Evolutionary conservation across 1,140 invertebrate genomes (phyloP), one percentile per base, ranked within the genome.

Genomic region (Drosophila kepulauana): DNA sequence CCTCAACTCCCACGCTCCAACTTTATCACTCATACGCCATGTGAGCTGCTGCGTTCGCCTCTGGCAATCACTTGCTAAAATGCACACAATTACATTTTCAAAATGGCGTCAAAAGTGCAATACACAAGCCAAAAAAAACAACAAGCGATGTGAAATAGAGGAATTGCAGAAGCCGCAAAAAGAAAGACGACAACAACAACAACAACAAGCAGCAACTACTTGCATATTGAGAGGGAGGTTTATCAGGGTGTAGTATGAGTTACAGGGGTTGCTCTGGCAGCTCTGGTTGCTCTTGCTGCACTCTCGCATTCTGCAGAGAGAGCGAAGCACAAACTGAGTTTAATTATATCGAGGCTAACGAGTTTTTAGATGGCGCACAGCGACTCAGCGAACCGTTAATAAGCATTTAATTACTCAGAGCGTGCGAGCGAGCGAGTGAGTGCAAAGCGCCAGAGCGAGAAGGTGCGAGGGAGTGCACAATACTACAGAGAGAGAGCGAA

Each of bases 351-450:
- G 77, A 71, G 68, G 85, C 82, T 87, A 88, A 86, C 84, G 79
- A 88, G 88, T 80, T 74, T 74, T 64, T 77, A 63, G 69, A 68
- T 73, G 64, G 70, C 71, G 75, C 65, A 78, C 51, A 70, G 20
- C 20, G 80, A 85, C 86, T 86, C 81, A 90, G 78, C 81, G 69
- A 86, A 88, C 86, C 85, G 85, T 89, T 89, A 89, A 89, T 89
- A 89, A 89, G 85, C 85, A 89, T 89, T 89, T 89, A 89, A 89
- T 89, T 89, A 89, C 85, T 89, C 85, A 67, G 16, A 68, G 68
- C 64, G 76, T 43, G 67, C 28, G 61, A 67, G 57, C 41, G 68
- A 46, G 58, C 16, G 65, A 58, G 56, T n/a, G 35, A 28, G 48
- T 5, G 51, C 33, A 59, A 45, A 41, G 38, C 38, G 38, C 35